These are phyloP conservation scores for Coreoperca whiteheadi DNA, from an alignment of 2,113 vertebrate genomes.

Conservation along the genomic window DNA sequence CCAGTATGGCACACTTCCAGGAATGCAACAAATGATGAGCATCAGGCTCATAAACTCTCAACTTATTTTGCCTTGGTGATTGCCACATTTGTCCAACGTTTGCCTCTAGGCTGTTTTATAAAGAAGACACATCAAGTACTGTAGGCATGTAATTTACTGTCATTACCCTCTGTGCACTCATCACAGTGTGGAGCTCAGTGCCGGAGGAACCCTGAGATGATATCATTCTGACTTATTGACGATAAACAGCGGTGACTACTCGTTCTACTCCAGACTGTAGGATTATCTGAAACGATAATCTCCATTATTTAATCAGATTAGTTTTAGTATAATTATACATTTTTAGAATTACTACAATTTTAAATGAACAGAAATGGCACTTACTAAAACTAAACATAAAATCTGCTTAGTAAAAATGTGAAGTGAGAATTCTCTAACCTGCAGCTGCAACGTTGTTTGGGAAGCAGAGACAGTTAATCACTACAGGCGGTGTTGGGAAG, in stretches of 20 bases:
- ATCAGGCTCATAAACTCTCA: not conserved
- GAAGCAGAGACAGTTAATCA: not conserved
- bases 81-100: not conserved
- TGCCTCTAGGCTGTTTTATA: not conserved
- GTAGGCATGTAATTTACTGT: not conserved
- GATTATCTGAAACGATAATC: not conserved
- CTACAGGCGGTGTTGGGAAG: no score
- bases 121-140: not conserved
- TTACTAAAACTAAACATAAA: not conserved
- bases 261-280: not conserved
- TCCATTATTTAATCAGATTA: constrained; percentile 3
- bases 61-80: not conserved
- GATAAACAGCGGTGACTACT: not conserved
- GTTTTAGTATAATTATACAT: not conserved
- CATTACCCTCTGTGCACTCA: constrained; percentile 2
- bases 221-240: not conserved
- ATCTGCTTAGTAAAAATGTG: not conserved
- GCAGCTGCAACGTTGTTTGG: not conserved
- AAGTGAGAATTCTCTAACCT: not conserved
- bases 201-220: not conserved
- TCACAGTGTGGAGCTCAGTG: not conserved
- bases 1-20: not conserved
- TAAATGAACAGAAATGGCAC: not conserved
- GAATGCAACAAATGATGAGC: not conserved
- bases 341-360: not conserved